These are phyloP conservation scores for Eudemis profundana DNA, from an alignment of 2,888 invertebrate species.

Conservation along the genomic window DNA sequence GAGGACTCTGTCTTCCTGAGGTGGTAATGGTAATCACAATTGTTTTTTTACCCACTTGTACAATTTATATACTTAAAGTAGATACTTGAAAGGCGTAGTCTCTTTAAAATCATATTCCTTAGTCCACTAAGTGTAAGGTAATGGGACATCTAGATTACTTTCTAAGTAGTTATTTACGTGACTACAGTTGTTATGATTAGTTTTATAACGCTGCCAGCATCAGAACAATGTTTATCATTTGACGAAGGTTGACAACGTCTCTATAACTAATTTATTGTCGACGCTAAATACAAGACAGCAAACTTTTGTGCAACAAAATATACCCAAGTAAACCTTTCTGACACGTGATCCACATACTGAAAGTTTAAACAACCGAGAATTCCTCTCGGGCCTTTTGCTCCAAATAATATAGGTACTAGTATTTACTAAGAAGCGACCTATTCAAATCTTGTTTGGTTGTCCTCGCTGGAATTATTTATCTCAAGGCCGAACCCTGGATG, in stretches of 20 bases:
- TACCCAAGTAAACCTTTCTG: slow-evolving; percentile 57
- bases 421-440: slow-evolving; percentile 43
- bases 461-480: slow-evolving; percentile 40
- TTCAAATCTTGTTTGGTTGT: slow-evolving; percentile 43
- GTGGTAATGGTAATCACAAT: too few species aligned
- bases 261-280: background rate
- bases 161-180: too few species aligned
- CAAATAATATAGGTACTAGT: slow-evolving; percentile 39
- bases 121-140: too few species aligned
- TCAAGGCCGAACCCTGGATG: slow-evolving; percentile 38
- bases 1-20: too few species aligned
- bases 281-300: background rate
- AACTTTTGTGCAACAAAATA: slow-evolving; percentile 32
- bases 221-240: background rate
- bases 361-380: slow-evolving; percentile 57
- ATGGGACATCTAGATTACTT: too few species aligned
- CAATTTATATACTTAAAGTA: too few species aligned
- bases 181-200: too few species aligned
- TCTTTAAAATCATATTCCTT: too few species aligned
- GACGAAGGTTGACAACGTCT: background rate
- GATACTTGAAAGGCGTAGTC: too few species aligned
- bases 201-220: too few species aligned
- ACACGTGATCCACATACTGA: slow-evolving; percentile 67
- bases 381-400: slow-evolving; percentile 50
- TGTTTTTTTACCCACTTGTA: too few species aligned